These are phyloP conservation scores for Pristionchus mayeri DNA, from an alignment of 2,888 invertebrate species.

Conservation along the genomic window DNA sequence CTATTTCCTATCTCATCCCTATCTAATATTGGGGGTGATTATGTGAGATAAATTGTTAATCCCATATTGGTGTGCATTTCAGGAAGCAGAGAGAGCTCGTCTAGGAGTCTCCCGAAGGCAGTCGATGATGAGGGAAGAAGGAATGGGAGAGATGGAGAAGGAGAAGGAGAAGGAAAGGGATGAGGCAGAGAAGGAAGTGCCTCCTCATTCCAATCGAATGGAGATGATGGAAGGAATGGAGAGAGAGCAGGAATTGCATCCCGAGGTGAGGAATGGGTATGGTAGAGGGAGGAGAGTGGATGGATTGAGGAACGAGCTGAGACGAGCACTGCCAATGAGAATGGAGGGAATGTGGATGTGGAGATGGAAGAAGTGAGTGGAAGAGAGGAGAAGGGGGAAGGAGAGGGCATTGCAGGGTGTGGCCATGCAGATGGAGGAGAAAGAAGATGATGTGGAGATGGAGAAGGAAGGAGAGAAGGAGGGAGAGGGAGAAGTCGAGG, in stretches of 20 bases:
- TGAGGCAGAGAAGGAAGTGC: neutral
- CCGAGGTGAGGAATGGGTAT: neutral
- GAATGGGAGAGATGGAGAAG: neutral
- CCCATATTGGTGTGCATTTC: neutral
- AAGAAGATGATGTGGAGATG: neutral
- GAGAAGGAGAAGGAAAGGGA: neutral
- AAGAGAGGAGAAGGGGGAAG: neutral
- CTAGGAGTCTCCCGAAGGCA: neutral
- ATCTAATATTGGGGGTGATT: no score
- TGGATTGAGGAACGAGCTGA: neutral
- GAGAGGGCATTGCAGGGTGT: neutral
- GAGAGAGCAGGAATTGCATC: neutral
- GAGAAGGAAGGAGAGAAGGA: neutral
- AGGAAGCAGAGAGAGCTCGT: neutral
- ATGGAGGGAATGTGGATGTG: neutral
- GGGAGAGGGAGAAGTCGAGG: neutral
- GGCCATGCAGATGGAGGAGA: neutral
- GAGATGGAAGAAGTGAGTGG: neutral
- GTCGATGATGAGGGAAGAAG: neutral
- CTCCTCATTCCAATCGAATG: neutral
- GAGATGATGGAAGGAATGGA: neutral
- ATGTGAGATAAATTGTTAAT: no score
- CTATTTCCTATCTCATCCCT: no score
- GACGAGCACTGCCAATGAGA: neutral
- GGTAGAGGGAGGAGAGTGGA: neutral